phyloP scores from a whole-genome alignment of 2,113 vertebrate species.

The Chionomys nivalis region DNA sequence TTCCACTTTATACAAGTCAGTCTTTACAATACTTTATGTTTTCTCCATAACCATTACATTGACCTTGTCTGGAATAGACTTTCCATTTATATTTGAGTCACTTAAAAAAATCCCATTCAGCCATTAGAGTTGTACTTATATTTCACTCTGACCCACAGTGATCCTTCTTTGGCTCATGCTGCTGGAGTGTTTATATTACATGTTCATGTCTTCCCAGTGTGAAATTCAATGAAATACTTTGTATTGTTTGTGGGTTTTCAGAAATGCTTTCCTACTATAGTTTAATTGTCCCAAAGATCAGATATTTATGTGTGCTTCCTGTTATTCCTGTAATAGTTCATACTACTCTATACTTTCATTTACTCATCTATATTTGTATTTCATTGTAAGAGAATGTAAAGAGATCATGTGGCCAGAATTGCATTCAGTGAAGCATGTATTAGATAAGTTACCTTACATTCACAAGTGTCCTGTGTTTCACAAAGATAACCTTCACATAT shows the following conservation, averaged over 20 bases:
- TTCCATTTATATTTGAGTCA: not conserved
- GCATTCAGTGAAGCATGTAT: not conserved
- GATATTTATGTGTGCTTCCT: not conserved
- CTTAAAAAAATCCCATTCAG: not conserved
- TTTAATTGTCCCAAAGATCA: not conserved
- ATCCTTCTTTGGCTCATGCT: not conserved
- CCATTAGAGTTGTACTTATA: not conserved
- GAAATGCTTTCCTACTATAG: not conserved
- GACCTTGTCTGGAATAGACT: not conserved
- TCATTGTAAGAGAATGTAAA: slow-evolving; percentile 16
- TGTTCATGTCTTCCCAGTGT: not conserved
- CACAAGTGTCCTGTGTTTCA: not conserved
- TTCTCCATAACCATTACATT: slow-evolving; percentile 43
- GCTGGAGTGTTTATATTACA: not conserved
- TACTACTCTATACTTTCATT: not conserved
- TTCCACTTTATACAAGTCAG: not conserved
- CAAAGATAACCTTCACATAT: not conserved
- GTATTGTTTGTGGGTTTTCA: not conserved
- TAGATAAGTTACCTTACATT: not conserved
- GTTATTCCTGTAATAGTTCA: not conserved
- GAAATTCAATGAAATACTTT: not conserved
- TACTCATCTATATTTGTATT: not conserved
- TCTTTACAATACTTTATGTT: slow-evolving; percentile 36
- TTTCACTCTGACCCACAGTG: not conserved
- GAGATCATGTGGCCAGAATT: not conserved